Evolutionary conservation across 2,888 invertebrate species (phyloP), one percentile per base, ranked within the genome.

Genomic region (Synanthedon tipuliformis): DNA sequence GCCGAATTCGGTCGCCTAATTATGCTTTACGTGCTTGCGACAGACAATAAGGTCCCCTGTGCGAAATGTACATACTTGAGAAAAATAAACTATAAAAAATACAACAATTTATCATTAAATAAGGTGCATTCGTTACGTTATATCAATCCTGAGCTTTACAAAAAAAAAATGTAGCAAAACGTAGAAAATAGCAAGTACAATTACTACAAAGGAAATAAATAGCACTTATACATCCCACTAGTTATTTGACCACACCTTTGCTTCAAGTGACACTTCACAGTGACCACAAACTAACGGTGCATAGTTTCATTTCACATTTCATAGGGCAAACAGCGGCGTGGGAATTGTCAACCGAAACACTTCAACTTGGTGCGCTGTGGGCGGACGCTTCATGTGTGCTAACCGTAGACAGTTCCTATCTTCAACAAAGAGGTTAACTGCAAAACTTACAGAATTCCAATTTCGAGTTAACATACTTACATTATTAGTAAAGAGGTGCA

Each of bases 251-350:
- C 13, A n/a, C 45, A 45, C 45, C 45, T 45, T 13, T 15, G 45
- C 45, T n/a, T 45, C 45, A 45, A 45, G 23, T 54, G 52, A 56
- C 12, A 45, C 45, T 45, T 45, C 45, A 45, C 51, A 54, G 54
- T 55, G 59, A 65, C 65, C 69, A 65, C 68, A 65, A 59, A 13
- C 58, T 73, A 80, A 78, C 77, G 78, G 78, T 55, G 59, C 67
- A 64, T 65, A 69, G 71, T 71, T 70, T 69, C 64, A 73, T 71
- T 77, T 71, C 69, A 75, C 73, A 71, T 73, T 71, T 76, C 72
- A 74, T 67, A 68, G 68, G 66, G 64, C 73, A 65, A 69, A 68
- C 69, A 64, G 59, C 60, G 56, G 60, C 80, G 80, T 81, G 81
- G 75, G 81, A 81, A 81, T 71, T 70, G 70, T 75, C 77, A 78